These are phyloP conservation scores for Tubulanus polymorphus DNA, from an alignment of 2,888 invertebrate species.

Conservation along the genomic window DNA sequence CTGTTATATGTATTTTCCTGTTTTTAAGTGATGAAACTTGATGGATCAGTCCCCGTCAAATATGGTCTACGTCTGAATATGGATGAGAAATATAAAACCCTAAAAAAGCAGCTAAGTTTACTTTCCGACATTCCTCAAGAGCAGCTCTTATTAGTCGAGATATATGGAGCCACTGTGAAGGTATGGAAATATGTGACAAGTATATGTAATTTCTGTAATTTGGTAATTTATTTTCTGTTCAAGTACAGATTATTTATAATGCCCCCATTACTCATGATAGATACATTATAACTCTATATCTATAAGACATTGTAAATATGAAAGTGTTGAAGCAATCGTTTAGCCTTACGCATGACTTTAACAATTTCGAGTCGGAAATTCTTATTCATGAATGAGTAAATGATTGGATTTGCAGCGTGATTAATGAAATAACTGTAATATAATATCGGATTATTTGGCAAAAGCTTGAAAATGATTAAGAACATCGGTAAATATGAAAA, in stretches of 20 bases:
- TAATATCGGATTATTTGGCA: slow-evolving; percentile 23
- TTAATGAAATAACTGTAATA: slow-evolving; percentile 38
- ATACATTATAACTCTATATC: no score
- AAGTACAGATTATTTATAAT: no score
- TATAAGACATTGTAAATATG: no score
- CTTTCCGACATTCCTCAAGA: slow-evolving; percentile 44
- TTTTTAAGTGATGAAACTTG: slow-evolving; percentile 53
- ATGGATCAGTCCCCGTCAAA: slow-evolving; percentile 77
- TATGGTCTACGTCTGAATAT: slow-evolving; percentile 80
- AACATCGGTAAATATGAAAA: slow-evolving; percentile 35
- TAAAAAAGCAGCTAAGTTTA: slow-evolving; percentile 66
- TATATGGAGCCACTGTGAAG: slow-evolving; percentile 68
- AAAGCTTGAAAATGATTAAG: slow-evolving; percentile 25
- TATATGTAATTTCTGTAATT: no score
- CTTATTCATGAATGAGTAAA: slow-evolving; percentile 39
- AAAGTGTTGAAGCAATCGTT: not conserved
- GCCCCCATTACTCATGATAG: no score
- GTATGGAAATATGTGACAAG: slow-evolving; percentile 36
- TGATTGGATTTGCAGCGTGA: slow-evolving; percentile 37
- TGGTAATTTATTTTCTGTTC: no score
- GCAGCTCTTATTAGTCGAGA: slow-evolving; percentile 69
- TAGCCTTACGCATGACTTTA: not conserved
- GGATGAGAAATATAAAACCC: slow-evolving; percentile 72
- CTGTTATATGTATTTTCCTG: no score
- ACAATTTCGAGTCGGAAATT: slow-evolving; percentile 26